A percentile compares a stretch with the other conserved stretches of the same genome.
Conservation (phyloP, 2,888 invertebrate genomes). For the Pollenia griseotomentosa region DNA sequence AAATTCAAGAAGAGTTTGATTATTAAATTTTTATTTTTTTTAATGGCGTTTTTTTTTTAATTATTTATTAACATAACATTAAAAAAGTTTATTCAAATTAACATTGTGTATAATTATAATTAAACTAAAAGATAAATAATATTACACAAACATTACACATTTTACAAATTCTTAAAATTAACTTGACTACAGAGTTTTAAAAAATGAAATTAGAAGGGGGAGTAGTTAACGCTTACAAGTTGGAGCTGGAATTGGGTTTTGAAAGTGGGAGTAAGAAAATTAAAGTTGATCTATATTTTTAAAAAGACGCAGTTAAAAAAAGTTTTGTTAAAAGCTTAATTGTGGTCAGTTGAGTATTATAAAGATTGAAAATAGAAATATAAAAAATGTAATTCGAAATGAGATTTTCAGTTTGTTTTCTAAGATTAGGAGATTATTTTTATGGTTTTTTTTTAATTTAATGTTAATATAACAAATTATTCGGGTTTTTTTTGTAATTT, state of each 20-base stretch:
- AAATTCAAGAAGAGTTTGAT: too few species aligned
- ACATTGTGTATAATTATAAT: conserved; percentile 33
- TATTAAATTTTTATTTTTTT: too few species aligned
- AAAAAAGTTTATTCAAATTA: background rate
- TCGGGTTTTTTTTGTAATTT: background rate
- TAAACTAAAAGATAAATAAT: conserved; percentile 41
- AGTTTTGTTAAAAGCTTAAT: background rate
- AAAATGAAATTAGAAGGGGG: background rate
- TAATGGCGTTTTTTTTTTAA: too few species aligned
- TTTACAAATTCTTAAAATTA: conserved; percentile 46
- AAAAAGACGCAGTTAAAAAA: background rate
- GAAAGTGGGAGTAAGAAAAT: too few species aligned
- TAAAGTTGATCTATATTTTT: too few species aligned
- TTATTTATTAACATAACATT: too few species aligned
- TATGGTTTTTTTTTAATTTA: conserved; percentile 5
- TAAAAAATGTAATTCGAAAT: background rate
- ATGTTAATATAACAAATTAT: conserved; percentile 66
- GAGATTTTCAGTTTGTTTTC: conserved; percentile 12
- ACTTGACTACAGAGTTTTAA: conserved; percentile 38
- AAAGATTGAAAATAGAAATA: conserved; percentile 28
- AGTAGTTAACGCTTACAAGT: conserved; percentile 3
- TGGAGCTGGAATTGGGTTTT: background rate
- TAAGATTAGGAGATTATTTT: conserved; percentile 21
- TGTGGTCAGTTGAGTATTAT: conserved; percentile 59
- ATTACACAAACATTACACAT: conserved; percentile 56